Conservation (phyloP, 2,888 invertebrate genomes). For the Myopa tessellatipennis region DNA sequence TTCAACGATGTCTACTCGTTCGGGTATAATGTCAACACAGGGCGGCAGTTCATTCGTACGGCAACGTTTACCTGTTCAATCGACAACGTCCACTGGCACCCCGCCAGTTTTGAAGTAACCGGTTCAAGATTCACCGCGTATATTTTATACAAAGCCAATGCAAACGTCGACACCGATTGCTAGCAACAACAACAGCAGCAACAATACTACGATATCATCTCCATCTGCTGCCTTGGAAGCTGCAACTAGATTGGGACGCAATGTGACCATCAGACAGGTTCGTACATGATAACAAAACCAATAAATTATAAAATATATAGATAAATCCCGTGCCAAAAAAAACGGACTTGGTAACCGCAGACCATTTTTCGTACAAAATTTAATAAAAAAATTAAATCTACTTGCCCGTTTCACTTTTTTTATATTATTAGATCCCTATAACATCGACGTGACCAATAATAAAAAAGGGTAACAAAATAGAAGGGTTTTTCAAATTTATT, state of each 20-base stretch:
- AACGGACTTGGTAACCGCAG: too few relatives aligned
- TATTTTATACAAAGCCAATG: slow-evolving; percentile 49
- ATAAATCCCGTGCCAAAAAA: too few relatives aligned
- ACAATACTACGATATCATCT: slow-evolving; percentile 31
- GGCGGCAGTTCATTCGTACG: neutral
- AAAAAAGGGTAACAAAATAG: too few relatives aligned
- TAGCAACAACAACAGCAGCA: neutral
- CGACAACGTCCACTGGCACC: neutral
- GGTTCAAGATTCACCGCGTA: slow-evolving; percentile 50
- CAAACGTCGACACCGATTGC: slow-evolving; percentile 48
- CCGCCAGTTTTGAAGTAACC: slow-evolving; percentile 40
- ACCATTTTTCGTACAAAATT: too few relatives aligned
- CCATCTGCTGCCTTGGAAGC: slow-evolving; percentile 28
- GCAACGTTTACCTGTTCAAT: neutral
- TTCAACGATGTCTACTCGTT: slow-evolving; percentile 44
- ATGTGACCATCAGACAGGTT: slow-evolving; percentile 45
- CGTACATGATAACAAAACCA: neutral
- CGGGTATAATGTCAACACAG: slow-evolving; percentile 44
- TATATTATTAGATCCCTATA: too few relatives aligned
- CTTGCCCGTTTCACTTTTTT: too few relatives aligned
- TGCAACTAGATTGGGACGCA: slow-evolving; percentile 40
- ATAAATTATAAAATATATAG: too few relatives aligned
- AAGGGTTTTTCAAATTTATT: too few relatives aligned
- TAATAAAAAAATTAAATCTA: too few relatives aligned
- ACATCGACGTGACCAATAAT: too few relatives aligned